Base-by-base conservation (phyloP, 92 coral and sea anemone genomes). In the Epizoanthus stellaris region DNA sequence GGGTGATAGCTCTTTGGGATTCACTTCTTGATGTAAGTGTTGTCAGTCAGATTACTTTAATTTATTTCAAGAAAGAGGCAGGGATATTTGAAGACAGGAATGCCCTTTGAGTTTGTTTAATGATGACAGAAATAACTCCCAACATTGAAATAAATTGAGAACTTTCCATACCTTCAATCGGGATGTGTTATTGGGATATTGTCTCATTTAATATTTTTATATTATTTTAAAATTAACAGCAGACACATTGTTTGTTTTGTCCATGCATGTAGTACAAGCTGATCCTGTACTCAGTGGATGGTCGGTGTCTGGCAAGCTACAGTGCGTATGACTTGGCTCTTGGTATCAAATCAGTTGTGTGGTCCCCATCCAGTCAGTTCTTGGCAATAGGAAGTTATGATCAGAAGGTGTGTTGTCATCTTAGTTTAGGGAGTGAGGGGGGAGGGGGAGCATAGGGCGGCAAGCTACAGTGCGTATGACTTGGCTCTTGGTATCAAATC, bases 311-410 rank as follows among this genome's bases (percentile, higher is more conserved):
- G 52, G 93, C 99, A 39, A 87, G 83, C 42, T 96, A 96, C 90
- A 95, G 93, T 76, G 97, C 99, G 0, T 95, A 93, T 73, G 94
- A 95, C 67, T 93, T 85, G 90, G 99, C 98, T 20, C 92, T 96
- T 67, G 99, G 99, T 6, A 92, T 96, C 66, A 96, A 96, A 68
- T 89, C 93, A 66, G 98, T 93, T 7, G 82, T 90, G 15, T 96
- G 99, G 99, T 96, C 99, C 38, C 97, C 97, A 0, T 95, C 98
- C 52, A 93, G 99, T 82, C 99, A 96, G 87, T 96, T 96, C 76
- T 70, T 96, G 82, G 99, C 99, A 25, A 93, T 96, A 75, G 99
- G 99, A 40, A 96, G 99, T 77, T 96, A 64, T 85, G 99, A 96
- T 53, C 92, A 96, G 82, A 96, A 92, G 95, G 99, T 94, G 42